Conservation (phyloP, 2,888 invertebrate genomes). For the Rhodophaea formosa region DNA sequence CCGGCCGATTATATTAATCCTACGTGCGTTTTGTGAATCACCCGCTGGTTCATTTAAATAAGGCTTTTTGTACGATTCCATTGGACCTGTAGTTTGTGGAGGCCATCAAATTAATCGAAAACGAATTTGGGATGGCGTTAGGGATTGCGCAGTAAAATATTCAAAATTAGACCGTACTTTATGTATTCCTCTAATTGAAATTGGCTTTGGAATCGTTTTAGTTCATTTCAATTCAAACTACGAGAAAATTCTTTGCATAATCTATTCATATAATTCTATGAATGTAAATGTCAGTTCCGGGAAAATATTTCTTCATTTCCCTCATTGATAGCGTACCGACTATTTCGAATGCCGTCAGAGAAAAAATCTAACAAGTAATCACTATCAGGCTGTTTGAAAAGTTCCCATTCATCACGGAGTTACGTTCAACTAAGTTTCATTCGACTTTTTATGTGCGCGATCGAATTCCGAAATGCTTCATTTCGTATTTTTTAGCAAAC, state of each 20-base stretch:
- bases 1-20: constrained; percentile 65
- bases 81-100: constrained; percentile 18
- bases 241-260: background rate
- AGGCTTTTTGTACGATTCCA: constrained; percentile 26
- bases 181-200: background rate
- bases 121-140: background rate
- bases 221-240: background rate
- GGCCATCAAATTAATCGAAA: constrained; percentile 15
- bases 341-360: constrained; percentile 34
- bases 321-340: background rate
- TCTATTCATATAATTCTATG: background rate
- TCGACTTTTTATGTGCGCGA: constrained; percentile 51
- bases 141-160: background rate
- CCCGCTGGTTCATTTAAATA: constrained; percentile 39
- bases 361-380: constrained; percentile 50
- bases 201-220: background rate
- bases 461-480: constrained; percentile 59
- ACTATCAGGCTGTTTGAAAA: constrained; percentile 55
- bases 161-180: background rate
- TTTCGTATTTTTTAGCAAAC: constrained; percentile 46
- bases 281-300: background rate
- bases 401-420: constrained; percentile 60
- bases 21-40: constrained; percentile 57
- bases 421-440: constrained; percentile 61
- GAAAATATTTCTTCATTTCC: constrained; percentile 10